These are phyloP conservation scores for Sebastes hopkinsi DNA, from an alignment of 2,797 vertebrate species.

Conservation along the genomic window DNA sequence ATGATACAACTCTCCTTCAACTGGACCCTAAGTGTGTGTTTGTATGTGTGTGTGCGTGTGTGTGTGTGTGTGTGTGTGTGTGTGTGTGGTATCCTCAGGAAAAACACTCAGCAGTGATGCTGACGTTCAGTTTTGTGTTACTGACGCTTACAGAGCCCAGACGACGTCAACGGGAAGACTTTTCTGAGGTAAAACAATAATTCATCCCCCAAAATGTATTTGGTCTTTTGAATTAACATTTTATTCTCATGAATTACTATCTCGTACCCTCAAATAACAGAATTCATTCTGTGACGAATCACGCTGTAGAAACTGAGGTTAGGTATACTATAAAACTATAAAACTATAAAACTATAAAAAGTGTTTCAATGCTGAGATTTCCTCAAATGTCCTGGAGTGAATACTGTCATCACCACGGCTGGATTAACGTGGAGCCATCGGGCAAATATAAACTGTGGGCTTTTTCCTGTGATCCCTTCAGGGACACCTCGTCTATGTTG, in stretches of 20 bases:
- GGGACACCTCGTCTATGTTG: too few species aligned
- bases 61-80: constrained; percentile 16
- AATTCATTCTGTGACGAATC: background rate
- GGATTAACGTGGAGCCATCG: too few species aligned
- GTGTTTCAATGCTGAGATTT: background rate
- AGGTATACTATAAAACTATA: background rate
- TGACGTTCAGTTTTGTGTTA: constrained; percentile 9
- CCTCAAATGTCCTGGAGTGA: background rate
- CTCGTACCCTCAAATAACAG: background rate
- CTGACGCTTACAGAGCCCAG: background rate
- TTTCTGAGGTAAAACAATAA: background rate
- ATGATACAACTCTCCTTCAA: constrained; percentile 86
- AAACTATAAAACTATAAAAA: background rate
- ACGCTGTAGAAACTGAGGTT: background rate
- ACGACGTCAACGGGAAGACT: background rate
- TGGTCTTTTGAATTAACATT: background rate
- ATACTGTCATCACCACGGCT: background rate
- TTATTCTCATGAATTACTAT: too few species aligned
- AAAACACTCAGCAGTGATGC: constrained; percentile 31
- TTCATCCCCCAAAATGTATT: background rate
- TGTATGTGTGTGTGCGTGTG: constrained; percentile 28
- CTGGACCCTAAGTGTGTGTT: constrained; percentile 71
- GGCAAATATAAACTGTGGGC: too few species aligned
- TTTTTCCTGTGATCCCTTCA: too few species aligned
- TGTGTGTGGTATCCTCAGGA: constrained; percentile 1